These are phyloP conservation scores for Leptopilina boulardi DNA, from an alignment of 1,140 invertebrate genomes.

Conservation along the genomic window DNA sequence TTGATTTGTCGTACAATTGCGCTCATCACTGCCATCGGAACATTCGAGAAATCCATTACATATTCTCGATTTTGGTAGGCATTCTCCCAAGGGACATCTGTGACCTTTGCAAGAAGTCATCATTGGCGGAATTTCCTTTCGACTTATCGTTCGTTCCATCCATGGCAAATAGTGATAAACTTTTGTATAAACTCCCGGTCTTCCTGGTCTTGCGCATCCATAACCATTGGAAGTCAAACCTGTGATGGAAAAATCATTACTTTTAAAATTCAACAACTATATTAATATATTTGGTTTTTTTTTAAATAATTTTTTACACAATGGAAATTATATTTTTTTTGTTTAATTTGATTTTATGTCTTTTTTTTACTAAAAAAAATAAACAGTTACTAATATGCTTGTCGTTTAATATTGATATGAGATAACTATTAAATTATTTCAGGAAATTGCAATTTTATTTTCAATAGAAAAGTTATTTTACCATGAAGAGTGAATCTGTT, in stretches of 20 bases:
- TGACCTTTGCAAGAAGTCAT: slow-evolving; percentile 79
- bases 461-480: slow-evolving; percentile 43
- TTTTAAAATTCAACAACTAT: slow-evolving; percentile 33
- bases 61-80: slow-evolving; percentile 81
- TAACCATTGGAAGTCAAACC: slow-evolving; percentile 92
- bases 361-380: too few relatives aligned
- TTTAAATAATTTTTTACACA: neutral
- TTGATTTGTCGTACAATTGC: slow-evolving; percentile 63
- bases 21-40: slow-evolving; percentile 84
- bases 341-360: too few relatives aligned
- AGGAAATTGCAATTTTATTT: too few relatives aligned
- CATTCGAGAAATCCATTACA: slow-evolving; percentile 88
- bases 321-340: too few relatives aligned
- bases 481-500: slow-evolving; percentile 71
- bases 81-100: slow-evolving; percentile 86
- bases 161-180: slow-evolving; percentile 87
- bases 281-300: neutral
- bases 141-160: slow-evolving; percentile 80
- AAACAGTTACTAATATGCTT: too few relatives aligned
- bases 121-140: slow-evolving; percentile 64
- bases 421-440: neutral
- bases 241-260: slow-evolving; percentile 77
- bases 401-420: neutral
- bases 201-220: slow-evolving; percentile 88
- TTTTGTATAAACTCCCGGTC: slow-evolving; percentile 93